Conservation (phyloP, 2,797 vertebrate genomes). For the Hafferia zeledoni region DNA sequence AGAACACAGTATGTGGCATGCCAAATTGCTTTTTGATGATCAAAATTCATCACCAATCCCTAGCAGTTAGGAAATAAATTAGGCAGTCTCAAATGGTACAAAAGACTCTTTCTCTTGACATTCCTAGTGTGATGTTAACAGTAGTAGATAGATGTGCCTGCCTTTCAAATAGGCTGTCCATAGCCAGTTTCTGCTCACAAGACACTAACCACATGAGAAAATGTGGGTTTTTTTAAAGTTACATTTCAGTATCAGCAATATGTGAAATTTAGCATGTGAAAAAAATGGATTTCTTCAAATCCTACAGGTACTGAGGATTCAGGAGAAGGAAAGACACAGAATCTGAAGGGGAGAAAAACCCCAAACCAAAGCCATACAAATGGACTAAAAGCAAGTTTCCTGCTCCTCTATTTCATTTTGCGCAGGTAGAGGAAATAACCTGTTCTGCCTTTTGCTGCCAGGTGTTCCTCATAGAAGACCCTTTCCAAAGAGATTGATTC, state of each 20-base stretch:
- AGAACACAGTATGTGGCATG: not conserved
- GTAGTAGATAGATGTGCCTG: not conserved
- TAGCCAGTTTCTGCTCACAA: not conserved
- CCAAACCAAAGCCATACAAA: not conserved
- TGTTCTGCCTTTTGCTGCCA: not conserved
- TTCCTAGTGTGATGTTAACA: not conserved
- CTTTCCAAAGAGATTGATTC: not conserved
- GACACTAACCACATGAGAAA: not conserved
- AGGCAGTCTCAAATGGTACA: not conserved
- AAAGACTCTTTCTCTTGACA: not conserved
- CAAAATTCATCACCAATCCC: conserved; percentile 1
- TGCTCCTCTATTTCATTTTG: not conserved
- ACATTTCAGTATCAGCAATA: not conserved
- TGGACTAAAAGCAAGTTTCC: not conserved
- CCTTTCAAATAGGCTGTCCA: not conserved
- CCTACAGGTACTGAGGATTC: not conserved
- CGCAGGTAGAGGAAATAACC: not conserved
- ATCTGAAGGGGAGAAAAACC: not conserved
- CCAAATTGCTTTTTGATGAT: conserved; percentile 37
- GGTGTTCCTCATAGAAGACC: not conserved
- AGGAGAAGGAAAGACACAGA: not conserved
- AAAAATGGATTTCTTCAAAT: not conserved
- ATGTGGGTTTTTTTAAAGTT: not conserved
- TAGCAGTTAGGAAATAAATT: not conserved
- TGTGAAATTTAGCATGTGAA: not conserved